Base-by-base conservation (phyloP, 2,888 invertebrate species). In the Temnothorax rugatulus region DNA sequence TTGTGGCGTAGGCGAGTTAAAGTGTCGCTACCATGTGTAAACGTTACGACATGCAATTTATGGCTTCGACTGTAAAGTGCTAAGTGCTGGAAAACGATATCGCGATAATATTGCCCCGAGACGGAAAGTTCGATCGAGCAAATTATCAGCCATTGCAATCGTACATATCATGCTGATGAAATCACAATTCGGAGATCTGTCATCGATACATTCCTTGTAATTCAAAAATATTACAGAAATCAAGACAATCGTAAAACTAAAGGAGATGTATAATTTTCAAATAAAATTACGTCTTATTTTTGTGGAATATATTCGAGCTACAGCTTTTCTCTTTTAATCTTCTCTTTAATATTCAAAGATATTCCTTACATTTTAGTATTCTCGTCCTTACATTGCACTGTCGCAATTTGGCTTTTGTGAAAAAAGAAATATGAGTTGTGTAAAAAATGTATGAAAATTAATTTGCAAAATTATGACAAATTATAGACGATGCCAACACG, bases 1-100 rank as follows among this genome's bases (percentile, higher is more conserved):
- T 29, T 68, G 77, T 38, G 44, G 57, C 44, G 69, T 54, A 25
- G 76, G 21, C 54, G 68, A 61, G 29, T n/a, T 29, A 63, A 41
- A 68, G n/a, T 50, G 63, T 41, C 76, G 11, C 47, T 25, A 47
- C 13, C 29, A 54, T 52, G n/a, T 54, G 68, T 68, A 66, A 66
- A 52, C 52, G 29, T 50, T 41, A 34, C 25, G 25, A 54, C n/a
- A 4, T 54, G 41, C 25, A 68, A 66, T 77, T 77, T 77, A 77
- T 68, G 47, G 47, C 34, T 61, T 34, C 52, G 13, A 34, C 77
- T 54, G 41, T 25, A 54, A 54, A 41, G 41, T 50, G 52, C 41
- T 54, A 54, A 41, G 41, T 50, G 52, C 41, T 54, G 52, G 1
- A 8, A 54, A 76, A 50, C 59, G 74, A 52, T 50, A 21, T n/a